Evolutionary conservation across 2,888 invertebrate species (phyloP), one percentile per base, ranked within the genome.

Genomic region (Drosophila affinis): DNA sequence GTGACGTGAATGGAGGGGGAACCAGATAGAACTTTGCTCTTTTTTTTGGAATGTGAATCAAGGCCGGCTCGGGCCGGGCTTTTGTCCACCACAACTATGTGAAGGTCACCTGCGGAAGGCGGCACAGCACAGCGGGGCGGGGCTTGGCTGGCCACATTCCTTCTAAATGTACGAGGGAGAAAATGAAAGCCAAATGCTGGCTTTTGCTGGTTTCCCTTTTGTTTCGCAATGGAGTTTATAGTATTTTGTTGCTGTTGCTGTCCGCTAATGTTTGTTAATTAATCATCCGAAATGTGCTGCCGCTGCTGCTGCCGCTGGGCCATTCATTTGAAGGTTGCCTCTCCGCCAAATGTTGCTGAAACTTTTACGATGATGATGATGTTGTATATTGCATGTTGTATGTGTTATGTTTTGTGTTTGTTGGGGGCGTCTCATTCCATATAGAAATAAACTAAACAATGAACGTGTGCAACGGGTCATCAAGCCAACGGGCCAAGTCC

Each of bases 201-300:
- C 5, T n/a, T n/a, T n/a, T n/a, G n/a, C n/a, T 24, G 69, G 81
- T 78, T 62, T 77, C 83, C 75, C 75, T 59, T 75, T 80, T 78
- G 80, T 85, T 69, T 76, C 53, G 46, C 49, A 77, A 84, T 79
- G 58, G 61, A 68, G 57, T 67, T 39, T 24, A 24, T 24, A 5
- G 24, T 24, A 24, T 24, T 53, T 65, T 59, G 21, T 57, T 75
- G 17, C 4, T 4, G 24, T 5, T 24, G 4, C 24, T 10, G 48
- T 60, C 54, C 75, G 77, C 85, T 79, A 82, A 72, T 74, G 73
- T 58, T 53, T 55, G 64, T 69, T 81, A 85, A 84, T 84, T 85
- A 84, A 84, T 84, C 87, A 84, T 79, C 51, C 58, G 72, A 53
- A 75, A 77, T 55, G 72, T 65, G 49, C 48, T 29, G 29, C 29